Percentiles rank a stretch among this genome's conserved stretches.
These are phyloP conservation scores for Coluber constrictor DNA, from an alignment of 2,797 vertebrate genomes.

Conservation along the genomic window DNA sequence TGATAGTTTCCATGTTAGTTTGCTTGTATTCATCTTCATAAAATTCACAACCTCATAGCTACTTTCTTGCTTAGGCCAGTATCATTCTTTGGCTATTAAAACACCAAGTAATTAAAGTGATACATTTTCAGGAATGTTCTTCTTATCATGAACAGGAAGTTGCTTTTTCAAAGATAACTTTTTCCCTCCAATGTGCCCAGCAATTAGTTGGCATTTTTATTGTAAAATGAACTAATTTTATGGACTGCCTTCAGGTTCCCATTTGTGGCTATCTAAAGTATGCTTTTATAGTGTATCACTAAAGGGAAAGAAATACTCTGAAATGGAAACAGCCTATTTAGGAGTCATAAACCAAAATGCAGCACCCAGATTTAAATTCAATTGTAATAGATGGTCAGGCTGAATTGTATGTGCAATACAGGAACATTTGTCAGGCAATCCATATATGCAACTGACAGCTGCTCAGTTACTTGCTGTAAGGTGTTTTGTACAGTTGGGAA, in stretches of 20 bases:
- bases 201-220: conserved; percentile 61
- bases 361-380: conserved; percentile 64
- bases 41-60: neutral
- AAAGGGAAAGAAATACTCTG: conserved; percentile 49
- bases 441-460: conserved; percentile 63
- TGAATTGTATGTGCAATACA: conserved; percentile 60
- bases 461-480: conserved; percentile 59
- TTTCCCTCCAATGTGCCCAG: conserved; percentile 50
- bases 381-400: conserved; percentile 63
- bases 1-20: neutral
- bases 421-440: conserved; percentile 61
- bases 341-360: conserved; percentile 52
- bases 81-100: conserved; percentile 30
- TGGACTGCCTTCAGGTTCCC: conserved; percentile 54
- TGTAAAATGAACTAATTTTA: conserved; percentile 66
- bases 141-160: conserved; percentile 40
- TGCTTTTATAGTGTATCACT: conserved; percentile 58
- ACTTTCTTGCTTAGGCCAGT: neutral
- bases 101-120: conserved; percentile 2
- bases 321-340: conserved; percentile 61
- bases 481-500: conserved; percentile 52
- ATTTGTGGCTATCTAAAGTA: conserved; percentile 52
- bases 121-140: conserved; percentile 30
- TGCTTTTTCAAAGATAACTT: conserved; percentile 49
- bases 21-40: conserved; percentile 9